Percentiles rank a stretch among this genome's conserved stretches.
phyloP scores from a whole-genome alignment of 1,140 invertebrate species.

The Holcopasites calliopsidis region DNA sequence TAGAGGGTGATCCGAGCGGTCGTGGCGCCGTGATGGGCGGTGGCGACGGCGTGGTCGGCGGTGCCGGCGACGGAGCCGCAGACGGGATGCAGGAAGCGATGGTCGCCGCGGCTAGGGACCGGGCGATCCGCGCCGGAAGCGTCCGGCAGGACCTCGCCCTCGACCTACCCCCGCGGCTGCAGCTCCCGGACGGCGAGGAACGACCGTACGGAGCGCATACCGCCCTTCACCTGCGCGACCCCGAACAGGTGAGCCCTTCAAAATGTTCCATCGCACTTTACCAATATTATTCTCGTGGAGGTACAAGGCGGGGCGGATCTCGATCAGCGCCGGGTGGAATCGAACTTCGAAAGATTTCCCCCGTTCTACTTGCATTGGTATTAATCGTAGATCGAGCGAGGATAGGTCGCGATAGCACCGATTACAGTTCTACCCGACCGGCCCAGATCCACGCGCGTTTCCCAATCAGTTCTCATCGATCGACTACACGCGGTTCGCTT shows the following conservation, averaged over 20 bases:
- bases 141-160: constrained; percentile 83
- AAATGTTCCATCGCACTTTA: not conserved
- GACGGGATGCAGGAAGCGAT: constrained; percentile 73
- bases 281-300: not conserved
- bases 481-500: too few relatives aligned
- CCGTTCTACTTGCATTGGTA: too few relatives aligned
- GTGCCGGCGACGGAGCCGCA: constrained; percentile 78
- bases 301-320: too few relatives aligned
- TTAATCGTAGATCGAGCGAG: too few relatives aligned
- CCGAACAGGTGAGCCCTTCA: constrained; percentile 80
- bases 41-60: constrained; percentile 71
- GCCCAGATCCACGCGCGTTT: too few relatives aligned
- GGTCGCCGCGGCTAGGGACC: constrained; percentile 80
- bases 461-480: too few relatives aligned
- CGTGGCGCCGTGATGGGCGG: constrained; percentile 75
- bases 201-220: constrained; percentile 83
- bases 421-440: too few relatives aligned
- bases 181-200: constrained; percentile 86
- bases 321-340: too few relatives aligned
- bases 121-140: constrained; percentile 81
- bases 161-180: constrained; percentile 84
- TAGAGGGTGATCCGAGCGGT: constrained; percentile 72
- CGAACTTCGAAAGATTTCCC: too few relatives aligned
- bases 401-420: too few relatives aligned
- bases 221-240: constrained; percentile 83